Evolutionary conservation across 2,888 invertebrate species (phyloP).

Genomic region (Pammene fasciana): DNA sequence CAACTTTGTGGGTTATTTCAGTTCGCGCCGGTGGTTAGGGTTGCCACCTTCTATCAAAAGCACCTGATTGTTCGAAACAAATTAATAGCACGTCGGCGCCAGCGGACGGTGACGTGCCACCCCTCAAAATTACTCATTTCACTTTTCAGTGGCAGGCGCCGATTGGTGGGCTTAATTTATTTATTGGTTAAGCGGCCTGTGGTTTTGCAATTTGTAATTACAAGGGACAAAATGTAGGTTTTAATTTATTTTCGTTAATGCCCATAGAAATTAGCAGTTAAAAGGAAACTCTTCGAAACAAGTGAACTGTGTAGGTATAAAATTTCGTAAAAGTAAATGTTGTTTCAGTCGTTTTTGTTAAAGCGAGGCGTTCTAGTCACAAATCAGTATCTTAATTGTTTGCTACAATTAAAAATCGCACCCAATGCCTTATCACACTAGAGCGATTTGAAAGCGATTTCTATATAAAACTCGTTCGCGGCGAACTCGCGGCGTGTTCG

Average conservation of each 20-base stretch:
- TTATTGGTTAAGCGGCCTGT: slow-evolving; percentile 20
- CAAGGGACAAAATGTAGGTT: neutral
- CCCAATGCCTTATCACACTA: too few species aligned
- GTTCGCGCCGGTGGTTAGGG: slow-evolving; percentile 30
- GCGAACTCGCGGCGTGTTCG: too few species aligned
- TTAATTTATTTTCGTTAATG: neutral
- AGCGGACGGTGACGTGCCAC: slow-evolving; percentile 43
- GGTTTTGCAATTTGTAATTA: slow-evolving; percentile 17
- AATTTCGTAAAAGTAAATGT: too few species aligned
- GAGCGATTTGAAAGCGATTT: too few species aligned
- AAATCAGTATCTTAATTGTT: too few species aligned
- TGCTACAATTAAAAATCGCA: too few species aligned
- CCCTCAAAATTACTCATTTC: slow-evolving; percentile 44
- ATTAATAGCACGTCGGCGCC: slow-evolving; percentile 48
- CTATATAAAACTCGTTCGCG: too few species aligned
- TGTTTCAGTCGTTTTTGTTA: too few species aligned
- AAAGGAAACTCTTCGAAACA: too few species aligned
- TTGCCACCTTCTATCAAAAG: slow-evolving; percentile 46
- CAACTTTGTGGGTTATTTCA: slow-evolving; percentile 10
- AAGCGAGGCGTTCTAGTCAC: too few species aligned
- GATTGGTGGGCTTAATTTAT: slow-evolving; percentile 32
- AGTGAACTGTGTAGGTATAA: too few species aligned
- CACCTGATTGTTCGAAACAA: slow-evolving; percentile 50
- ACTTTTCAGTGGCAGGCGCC: slow-evolving; percentile 32
- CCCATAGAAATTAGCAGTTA: too few species aligned